Percentiles rank a stretch among this genome's conserved stretches.
Conservation (phyloP, 30 jellyfish, hydroid and myxozoan species). For the Haliclystus octoradiatus region DNA sequence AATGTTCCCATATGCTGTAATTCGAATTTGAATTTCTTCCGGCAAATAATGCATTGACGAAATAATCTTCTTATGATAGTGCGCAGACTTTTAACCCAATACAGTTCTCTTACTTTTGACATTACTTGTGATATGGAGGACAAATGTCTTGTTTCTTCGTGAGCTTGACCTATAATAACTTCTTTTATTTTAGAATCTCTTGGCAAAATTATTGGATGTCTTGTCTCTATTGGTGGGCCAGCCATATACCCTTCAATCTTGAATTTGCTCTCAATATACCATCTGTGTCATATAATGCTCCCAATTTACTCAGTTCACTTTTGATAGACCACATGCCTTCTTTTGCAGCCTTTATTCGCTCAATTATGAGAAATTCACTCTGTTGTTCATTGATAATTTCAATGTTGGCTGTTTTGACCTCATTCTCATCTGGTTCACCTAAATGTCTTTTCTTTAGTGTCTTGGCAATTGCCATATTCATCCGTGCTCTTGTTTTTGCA, state of each 20-base stretch:
- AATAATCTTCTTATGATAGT: background rate
- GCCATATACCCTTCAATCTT: background rate
- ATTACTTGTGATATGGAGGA: background rate
- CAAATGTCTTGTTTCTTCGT: background rate
- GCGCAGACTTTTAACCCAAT: slow-evolving; percentile 1
- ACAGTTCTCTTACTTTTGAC: background rate
- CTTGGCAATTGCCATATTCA: background rate
- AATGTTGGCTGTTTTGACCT: background rate
- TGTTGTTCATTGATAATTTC: background rate
- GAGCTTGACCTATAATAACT: background rate
- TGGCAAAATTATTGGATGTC: background rate
- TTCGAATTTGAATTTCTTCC: background rate
- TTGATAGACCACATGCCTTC: background rate
- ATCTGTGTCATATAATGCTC: background rate
- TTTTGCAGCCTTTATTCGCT: background rate
- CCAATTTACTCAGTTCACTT: background rate
- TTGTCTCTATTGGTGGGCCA: background rate
- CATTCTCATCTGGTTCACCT: background rate
- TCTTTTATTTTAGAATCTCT: background rate
- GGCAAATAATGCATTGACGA: background rate
- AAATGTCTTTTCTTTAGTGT: background rate
- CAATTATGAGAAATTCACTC: background rate
- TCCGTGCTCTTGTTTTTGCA: background rate
- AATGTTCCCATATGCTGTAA: background rate
- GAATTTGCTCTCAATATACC: background rate